Evolutionary conservation across 2,113 vertebrate genomes (phyloP).

Genomic region (Anolis carolinensis): DNA sequence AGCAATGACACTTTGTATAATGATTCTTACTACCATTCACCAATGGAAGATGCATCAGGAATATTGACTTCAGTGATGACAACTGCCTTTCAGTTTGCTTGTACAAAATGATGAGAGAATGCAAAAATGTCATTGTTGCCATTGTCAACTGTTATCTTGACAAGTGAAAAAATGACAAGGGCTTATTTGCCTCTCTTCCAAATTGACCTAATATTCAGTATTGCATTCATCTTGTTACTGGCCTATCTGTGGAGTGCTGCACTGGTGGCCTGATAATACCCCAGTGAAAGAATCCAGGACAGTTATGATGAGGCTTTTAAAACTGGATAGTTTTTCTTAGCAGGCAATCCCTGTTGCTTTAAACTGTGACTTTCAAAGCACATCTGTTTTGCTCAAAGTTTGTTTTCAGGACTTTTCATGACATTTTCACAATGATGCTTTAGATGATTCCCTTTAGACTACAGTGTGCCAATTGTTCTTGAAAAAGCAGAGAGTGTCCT

Average conservation of each 20-base stretch:
- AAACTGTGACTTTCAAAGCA: background rate
- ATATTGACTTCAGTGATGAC: constrained; percentile 13
- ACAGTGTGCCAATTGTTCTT: background rate
- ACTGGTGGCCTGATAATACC: background rate
- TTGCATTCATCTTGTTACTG: constrained; percentile 9
- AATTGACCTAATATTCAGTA: constrained; percentile 23
- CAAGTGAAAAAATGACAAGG: constrained; percentile 11
- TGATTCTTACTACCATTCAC: background rate
- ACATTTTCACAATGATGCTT: background rate
- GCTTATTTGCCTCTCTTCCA: constrained; percentile 24
- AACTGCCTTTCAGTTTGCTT: constrained; percentile 18
- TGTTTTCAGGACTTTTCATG: background rate
- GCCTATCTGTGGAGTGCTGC: constrained; percentile 3
- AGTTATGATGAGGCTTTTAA: background rate
- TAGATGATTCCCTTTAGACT: background rate
- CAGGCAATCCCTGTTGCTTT: background rate
- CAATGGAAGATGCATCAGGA: background rate
- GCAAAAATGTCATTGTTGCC: constrained; percentile 9
- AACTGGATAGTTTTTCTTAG: background rate
- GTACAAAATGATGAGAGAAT: constrained; percentile 24
- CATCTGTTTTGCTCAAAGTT: background rate
- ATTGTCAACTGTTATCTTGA: constrained; percentile 23
- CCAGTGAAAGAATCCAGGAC: background rate
- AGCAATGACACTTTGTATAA: background rate
- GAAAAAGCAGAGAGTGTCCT: background rate